These are phyloP conservation scores for Brienomyrus longianalis DNA, from an alignment of 2,113 vertebrate genomes.

Conservation along the genomic window DNA sequence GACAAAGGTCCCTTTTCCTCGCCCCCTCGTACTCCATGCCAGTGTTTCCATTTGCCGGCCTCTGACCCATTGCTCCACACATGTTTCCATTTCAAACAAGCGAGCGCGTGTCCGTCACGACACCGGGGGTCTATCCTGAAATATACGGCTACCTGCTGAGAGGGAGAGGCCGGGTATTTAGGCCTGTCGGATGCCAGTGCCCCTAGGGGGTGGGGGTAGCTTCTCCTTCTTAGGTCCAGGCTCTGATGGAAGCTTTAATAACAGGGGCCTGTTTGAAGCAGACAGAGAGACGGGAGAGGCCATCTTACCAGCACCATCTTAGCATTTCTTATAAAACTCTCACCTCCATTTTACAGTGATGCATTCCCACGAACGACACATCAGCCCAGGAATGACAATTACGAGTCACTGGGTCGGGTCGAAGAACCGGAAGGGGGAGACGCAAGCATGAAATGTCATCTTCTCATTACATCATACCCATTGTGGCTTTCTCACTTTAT, in stretches of 20 bases:
- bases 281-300: conserved; percentile 35
- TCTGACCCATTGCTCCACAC: conserved; percentile 38
- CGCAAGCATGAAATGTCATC: conserved; percentile 47
- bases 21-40: conserved; percentile 52
- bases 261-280: conserved; percentile 47
- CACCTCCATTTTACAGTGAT: conserved; percentile 26
- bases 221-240: conserved; percentile 41
- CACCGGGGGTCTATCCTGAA: conserved; percentile 57
- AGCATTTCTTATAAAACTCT: conserved; percentile 36
- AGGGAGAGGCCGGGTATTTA: conserved; percentile 42
- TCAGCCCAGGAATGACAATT: conserved; percentile 44
- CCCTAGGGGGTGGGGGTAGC: conserved; percentile 41
- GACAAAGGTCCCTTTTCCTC: conserved; percentile 54
- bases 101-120: conserved; percentile 54
- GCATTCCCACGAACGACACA: neutral
- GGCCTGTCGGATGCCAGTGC: conserved; percentile 38
- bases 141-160: conserved; percentile 56
- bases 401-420: conserved; percentile 32
- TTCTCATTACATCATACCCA: conserved; percentile 52
- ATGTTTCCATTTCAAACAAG: conserved; percentile 66
- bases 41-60: conserved; percentile 48
- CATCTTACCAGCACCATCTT: conserved; percentile 33
- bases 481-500: conserved; percentile 39
- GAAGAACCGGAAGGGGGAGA: conserved; percentile 26
- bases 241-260: conserved; percentile 47